phyloP scores from a whole-genome alignment of 2,797 vertebrate species.

The Pangasius sanitwongsei region DNA sequence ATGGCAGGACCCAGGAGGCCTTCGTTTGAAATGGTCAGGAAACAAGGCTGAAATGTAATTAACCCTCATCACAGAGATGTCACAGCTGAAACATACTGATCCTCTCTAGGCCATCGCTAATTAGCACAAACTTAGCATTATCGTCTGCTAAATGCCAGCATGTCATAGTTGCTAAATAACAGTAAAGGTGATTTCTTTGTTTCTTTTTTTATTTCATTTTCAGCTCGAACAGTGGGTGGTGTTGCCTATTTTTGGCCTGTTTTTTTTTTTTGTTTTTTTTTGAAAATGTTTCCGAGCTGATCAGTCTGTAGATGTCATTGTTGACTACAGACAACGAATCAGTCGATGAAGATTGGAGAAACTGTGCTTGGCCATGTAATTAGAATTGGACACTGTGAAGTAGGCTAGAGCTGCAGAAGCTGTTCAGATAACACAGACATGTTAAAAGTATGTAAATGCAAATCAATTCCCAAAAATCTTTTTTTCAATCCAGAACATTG shows the following conservation, averaged over 20 bases:
- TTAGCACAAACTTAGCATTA: conserved; percentile 16
- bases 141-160: conserved; percentile 13
- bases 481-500: not conserved
- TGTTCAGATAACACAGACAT: too few relatives aligned
- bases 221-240: not conserved
- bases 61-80: conserved; percentile 22
- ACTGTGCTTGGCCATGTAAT: not conserved
- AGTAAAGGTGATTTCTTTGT: not conserved
- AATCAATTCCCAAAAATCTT: not conserved
- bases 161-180: not conserved
- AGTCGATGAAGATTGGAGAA: not conserved
- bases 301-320: not conserved
- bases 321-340: not conserved
- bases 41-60: conserved; percentile 37
- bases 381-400: not conserved
- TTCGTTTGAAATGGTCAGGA: conserved; percentile 24
- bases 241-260: not conserved
- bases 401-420: too few relatives aligned
- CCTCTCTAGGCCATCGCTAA: conserved; percentile 13
- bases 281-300: not conserved
- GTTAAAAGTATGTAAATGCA: not conserved
- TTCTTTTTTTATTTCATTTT: not conserved
- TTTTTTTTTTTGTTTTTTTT: not conserved
- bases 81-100: conserved; percentile 2
- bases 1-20: conserved; percentile 18